Evolutionary conservation across 2,797 vertebrate genomes (phyloP).

Genomic region (Halcyon chelicuti): DNA sequence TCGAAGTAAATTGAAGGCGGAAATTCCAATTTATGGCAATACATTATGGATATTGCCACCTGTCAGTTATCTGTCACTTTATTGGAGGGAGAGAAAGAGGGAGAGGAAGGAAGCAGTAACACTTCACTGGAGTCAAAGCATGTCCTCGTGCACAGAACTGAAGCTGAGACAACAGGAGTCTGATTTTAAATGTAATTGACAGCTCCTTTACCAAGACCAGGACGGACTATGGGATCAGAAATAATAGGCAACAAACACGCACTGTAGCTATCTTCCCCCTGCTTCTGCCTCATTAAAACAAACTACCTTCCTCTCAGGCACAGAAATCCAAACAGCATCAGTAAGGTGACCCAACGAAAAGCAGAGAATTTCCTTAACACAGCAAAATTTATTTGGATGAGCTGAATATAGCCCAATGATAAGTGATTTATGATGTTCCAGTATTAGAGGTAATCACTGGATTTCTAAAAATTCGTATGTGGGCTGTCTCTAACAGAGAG

Average conservation of each 20-base stretch:
- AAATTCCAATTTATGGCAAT: not conserved
- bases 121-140: not conserved
- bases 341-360: not conserved
- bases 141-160: not conserved
- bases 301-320: not conserved
- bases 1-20: not conserved
- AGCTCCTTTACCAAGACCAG: not conserved
- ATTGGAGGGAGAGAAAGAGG: not conserved
- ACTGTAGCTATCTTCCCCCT: not conserved
- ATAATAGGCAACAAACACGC: not conserved
- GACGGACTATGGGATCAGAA: not conserved
- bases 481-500: not conserved
- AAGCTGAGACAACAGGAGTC: not conserved
- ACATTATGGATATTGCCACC: not conserved
- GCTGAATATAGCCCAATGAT: not conserved
- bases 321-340: not conserved
- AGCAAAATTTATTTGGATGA: not conserved
- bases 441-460: not conserved
- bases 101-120: not conserved
- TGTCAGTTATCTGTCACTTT: not conserved
- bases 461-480: constrained; percentile 1
- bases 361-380: not conserved
- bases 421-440: not conserved
- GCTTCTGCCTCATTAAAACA: not conserved
- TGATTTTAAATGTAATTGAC: not conserved